Evolutionary conservation across 2,888 invertebrate genomes (phyloP).

Genomic region (Melanotus villosus): DNA sequence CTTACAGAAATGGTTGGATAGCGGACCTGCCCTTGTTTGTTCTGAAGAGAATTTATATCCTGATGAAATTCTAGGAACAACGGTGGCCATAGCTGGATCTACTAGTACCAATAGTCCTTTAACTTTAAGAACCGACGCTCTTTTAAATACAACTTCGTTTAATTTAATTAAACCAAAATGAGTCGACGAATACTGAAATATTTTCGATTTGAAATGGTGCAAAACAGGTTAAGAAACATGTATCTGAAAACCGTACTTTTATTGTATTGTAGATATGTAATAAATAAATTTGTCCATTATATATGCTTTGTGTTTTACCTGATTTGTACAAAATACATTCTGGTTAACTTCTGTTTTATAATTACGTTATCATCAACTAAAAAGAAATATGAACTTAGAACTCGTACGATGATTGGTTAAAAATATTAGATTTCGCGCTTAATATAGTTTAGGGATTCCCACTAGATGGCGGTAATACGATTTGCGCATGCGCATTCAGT

Average conservation of each 20-base stretch:
- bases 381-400: neutral
- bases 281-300: slow-evolving; percentile 5
- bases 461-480: neutral
- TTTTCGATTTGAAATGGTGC: too few relatives aligned
- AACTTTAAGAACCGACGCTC: slow-evolving; percentile 64
- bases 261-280: slow-evolving; percentile 11
- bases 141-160: slow-evolving; percentile 65
- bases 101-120: slow-evolving; percentile 49
- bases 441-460: neutral
- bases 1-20: slow-evolving; percentile 61
- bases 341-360: too few relatives aligned
- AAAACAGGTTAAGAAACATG: too few relatives aligned
- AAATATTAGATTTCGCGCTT: neutral
- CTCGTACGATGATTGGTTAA: too few relatives aligned
- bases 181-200: neutral
- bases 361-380: neutral
- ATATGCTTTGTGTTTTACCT: too few relatives aligned
- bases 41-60: slow-evolving; percentile 60
- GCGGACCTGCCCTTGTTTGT: slow-evolving; percentile 57
- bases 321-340: too few relatives aligned
- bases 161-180: slow-evolving; percentile 65
- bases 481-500: slow-evolving; percentile 29
- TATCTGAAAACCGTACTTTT: neutral
- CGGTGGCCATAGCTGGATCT: slow-evolving; percentile 40
- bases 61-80: slow-evolving; percentile 55